Conservation (phyloP, 2,797 vertebrate species). For the Lophotriccus pileatus region DNA sequence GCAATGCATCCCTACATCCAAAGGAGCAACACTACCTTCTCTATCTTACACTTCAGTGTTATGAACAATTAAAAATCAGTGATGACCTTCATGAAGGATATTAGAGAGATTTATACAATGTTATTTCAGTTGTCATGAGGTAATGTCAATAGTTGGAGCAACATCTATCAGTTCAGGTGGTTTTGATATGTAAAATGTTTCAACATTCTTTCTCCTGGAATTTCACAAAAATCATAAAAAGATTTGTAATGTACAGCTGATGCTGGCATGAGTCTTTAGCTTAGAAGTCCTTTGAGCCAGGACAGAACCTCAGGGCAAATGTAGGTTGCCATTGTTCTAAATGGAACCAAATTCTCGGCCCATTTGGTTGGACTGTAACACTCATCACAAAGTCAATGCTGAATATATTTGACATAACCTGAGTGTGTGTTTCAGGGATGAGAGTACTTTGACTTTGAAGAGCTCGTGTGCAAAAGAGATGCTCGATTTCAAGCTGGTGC, state of each 20-base stretch:
- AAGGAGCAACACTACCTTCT: no score
- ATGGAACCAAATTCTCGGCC: not conserved
- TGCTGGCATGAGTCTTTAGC: not conserved
- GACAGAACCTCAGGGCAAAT: not conserved
- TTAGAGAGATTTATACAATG: conserved; percentile 56
- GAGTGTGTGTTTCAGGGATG: not conserved
- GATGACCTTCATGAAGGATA: conserved; percentile 7
- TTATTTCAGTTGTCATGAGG: conserved; percentile 38
- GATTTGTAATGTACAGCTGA: conserved; percentile 22
- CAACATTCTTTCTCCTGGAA: conserved; percentile 26
- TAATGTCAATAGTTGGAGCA: conserved; percentile 28
- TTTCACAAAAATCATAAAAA: conserved; percentile 27
- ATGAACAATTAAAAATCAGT: not conserved
- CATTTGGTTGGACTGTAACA: not conserved
- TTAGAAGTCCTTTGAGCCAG: conserved; percentile 2
- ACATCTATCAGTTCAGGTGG: conserved; percentile 47
- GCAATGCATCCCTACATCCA: no score
- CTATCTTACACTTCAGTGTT: not conserved
- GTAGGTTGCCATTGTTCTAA: not conserved
- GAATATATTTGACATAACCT: not conserved
- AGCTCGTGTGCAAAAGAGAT: not conserved
- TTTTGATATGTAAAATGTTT: conserved; percentile 57
- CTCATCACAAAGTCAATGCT: not conserved
- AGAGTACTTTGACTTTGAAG: not conserved
- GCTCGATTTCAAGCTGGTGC: not conserved